Evolutionary conservation across 2,888 invertebrate genomes (phyloP).

Genomic region (Polydrusus pterygomalis): DNA sequence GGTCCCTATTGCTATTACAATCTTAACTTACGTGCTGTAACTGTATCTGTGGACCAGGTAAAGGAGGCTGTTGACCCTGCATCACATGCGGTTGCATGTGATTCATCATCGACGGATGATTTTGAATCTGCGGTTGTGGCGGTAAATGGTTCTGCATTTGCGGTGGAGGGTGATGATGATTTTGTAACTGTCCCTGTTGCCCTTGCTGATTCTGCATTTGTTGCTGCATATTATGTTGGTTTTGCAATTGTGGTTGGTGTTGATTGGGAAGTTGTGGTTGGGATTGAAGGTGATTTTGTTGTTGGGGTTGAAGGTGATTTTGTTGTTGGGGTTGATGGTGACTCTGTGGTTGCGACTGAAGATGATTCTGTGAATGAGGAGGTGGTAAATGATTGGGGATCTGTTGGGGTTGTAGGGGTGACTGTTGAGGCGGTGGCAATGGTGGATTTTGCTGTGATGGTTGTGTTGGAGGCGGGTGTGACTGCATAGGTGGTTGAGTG

Average conservation of each 20-base stretch:
- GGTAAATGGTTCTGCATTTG: conserved; percentile 63
- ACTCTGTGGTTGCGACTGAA: not conserved
- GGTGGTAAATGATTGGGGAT: conserved; percentile 29
- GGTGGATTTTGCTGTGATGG: conserved; percentile 16
- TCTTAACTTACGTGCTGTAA: conserved; percentile 12
- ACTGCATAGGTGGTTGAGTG: conserved; percentile 31
- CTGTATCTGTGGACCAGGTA: conserved; percentile 17
- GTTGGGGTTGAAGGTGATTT: not conserved
- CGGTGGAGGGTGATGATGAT: conserved; percentile 71
- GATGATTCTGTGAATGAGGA: not conserved
- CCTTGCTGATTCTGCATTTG: conserved; percentile 65
- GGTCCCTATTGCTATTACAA: no score
- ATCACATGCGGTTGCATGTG: conserved; percentile 41
- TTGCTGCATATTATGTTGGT: conserved; percentile 28
- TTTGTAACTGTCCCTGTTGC: conserved; percentile 66
- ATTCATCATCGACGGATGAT: conserved; percentile 31
- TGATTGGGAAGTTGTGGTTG: conserved; percentile 32
- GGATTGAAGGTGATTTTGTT: conserved; percentile 56
- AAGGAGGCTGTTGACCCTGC: conserved; percentile 34
- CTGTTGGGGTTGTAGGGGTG: conserved; percentile 35
- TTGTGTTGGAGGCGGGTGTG: conserved; percentile 2
- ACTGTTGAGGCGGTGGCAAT: conserved; percentile 21
- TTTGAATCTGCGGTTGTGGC: conserved; percentile 39
- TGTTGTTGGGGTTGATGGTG: conserved; percentile 32
- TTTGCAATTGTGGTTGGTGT: conserved; percentile 58